Evolutionary conservation across 2,113 vertebrate genomes (phyloP), one percentile per base, ranked within the genome.

Genomic region (Naja naja): DNA sequence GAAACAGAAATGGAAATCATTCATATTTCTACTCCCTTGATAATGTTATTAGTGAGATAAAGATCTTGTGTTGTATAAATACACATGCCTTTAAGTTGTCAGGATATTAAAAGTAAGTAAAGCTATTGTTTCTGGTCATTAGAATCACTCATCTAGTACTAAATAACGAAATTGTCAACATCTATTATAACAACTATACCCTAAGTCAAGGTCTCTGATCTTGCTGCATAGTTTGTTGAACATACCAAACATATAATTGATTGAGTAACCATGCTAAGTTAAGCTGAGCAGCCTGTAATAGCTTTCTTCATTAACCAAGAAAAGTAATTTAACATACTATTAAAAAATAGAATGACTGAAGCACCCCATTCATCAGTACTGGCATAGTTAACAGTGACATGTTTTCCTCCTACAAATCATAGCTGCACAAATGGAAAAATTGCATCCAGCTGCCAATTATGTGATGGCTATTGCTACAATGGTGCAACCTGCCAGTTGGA

Each of bases 381-480:
- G 5, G 89, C 88, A 23, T 34, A 0, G 56, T 0, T 90, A 92
- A 95, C 34, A 89, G 1, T 85, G 58, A 93, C 89, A 81, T 81
- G 34, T 92, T 96, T 94, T 85, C 96, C 22, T 0, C 89, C 43
- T 16, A 90, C 27, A 90, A 69, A 90, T 90, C 96, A 88, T 97
- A 99, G 99, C 97, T 99, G 99, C 97, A 99, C 98, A 94, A 99
- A 99, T 95, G 99, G 99, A 95, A 99, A 99, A 97, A 98, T 99
- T 93, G 98, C 99, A 91, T 98, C 99, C 34, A 99, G 99, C 96
- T 99, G 99, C 97, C 99, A 99, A 96, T 97, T 99, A 94, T 99
- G 99, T 98, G 99, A 99, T 90, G 99, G 99, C 92, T 99, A 99
- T 98, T 99, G 99, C 96, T 99, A 99, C 97, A 99, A 99, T 88